A percentile compares a stretch with the other conserved stretches of the same genome.
phyloP scores from a whole-genome alignment of 2,797 vertebrate genomes.

The Eleutherodactylus coqui region DNA sequence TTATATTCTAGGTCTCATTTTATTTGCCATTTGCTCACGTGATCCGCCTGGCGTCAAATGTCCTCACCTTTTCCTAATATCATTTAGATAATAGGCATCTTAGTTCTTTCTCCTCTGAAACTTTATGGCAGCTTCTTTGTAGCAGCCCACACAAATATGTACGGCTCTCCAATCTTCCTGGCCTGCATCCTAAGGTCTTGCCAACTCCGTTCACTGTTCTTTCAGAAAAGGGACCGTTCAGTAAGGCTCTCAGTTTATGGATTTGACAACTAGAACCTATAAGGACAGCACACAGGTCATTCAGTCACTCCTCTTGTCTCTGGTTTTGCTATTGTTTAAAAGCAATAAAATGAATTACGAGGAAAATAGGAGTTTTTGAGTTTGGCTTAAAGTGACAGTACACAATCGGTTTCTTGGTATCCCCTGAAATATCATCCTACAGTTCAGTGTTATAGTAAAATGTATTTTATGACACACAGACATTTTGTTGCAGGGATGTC shows the following conservation, averaged over 20 bases:
- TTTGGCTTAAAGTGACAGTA: neutral
- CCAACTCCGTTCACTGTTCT: conserved; percentile 48
- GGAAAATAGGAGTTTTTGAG: too few species aligned
- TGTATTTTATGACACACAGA: too few species aligned
- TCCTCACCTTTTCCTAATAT: conserved; percentile 67
- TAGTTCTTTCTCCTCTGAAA: conserved; percentile 65
- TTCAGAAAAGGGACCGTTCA: conserved; percentile 47
- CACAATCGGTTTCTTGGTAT: too few species aligned
- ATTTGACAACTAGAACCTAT: conserved; percentile 14
- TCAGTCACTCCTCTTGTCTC: conserved; percentile 35
- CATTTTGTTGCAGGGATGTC: too few species aligned
- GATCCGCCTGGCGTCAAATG: conserved; percentile 67
- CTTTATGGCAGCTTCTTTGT: conserved; percentile 66
- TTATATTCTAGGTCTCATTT: conserved; percentile 62
- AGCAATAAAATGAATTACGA: neutral
- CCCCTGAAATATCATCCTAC: too few species aligned
- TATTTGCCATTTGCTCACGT: conserved; percentile 66
- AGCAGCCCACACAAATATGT: conserved; percentile 72
- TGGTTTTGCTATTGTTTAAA: neutral
- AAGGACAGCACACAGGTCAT: neutral
- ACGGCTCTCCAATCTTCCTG: conserved; percentile 53
- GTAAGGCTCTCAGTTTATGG: conserved; percentile 35
- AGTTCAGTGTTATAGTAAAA: too few species aligned
- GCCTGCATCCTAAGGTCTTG: conserved; percentile 37
- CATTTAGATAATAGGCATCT: conserved; percentile 71